Evolutionary conservation across 2,888 invertebrate species (phyloP), one percentile per base, ranked within the genome.

Genomic region (Standfussiana lucernea): DNA sequence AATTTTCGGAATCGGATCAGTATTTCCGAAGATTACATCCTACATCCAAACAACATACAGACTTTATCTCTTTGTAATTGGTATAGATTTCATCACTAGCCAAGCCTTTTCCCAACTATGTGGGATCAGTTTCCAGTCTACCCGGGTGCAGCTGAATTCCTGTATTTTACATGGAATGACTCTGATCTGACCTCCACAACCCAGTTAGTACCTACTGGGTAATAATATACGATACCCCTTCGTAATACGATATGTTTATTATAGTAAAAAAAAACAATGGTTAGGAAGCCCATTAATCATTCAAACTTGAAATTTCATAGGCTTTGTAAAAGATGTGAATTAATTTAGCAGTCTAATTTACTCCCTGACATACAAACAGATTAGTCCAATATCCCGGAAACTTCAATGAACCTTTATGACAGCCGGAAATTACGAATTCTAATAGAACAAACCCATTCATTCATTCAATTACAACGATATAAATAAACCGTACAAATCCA

Each of bases 401-500:
- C 24, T 42, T 35, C 3, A 69, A 69, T 11, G 18, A 59, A 24
- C 35, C 35, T 56, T 18, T 24, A 13, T 15, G 32, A n/a, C 13
- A 53, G 7, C 18, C 11, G 21, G 42, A 72, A 72, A 73, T 66
- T 53, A n/a, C n/a, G 11, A 66, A 73, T 28, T 45, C 24, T 5
- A 24, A 50, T 42, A n/a, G n/a, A 50, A 15, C 21, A 21, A 72
- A 37, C 15, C 28, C 5, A 53, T 28, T 50, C 6, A 28, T 53
- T n/a, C 11, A 53, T n/a, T 53, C 13, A 40, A 42, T 61, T 37
- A 35, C 28, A 15, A 32, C 13, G 11, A 64, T 21, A n/a, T 71
- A 42, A 61, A 67, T 53, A 53, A 53, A 47, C n/a, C 18, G 45
- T 40, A 21, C 42, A 21, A 67, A 40, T 59, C 10, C 18, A 72